phyloP scores from a whole-genome alignment of 2,113 vertebrate species.

The Epinephelus cyanopodus region DNA sequence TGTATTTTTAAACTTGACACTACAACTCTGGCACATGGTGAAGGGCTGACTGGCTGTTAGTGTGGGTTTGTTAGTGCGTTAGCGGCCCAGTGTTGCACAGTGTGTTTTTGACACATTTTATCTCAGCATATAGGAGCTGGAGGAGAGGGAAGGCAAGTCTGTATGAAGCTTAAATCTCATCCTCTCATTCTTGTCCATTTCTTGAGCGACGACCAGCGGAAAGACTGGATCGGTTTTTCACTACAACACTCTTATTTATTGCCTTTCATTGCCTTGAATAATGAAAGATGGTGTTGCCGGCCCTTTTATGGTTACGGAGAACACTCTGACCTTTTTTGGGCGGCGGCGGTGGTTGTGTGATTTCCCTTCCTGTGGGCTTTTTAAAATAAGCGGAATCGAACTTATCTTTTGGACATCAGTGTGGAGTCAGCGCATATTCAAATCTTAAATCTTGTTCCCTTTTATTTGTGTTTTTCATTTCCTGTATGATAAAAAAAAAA shows the following conservation, averaged over 20 bases:
- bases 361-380: slow-evolving; percentile 37
- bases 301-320: background rate
- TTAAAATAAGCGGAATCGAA: slow-evolving; percentile 44
- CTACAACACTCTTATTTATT: slow-evolving; percentile 57
- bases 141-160: slow-evolving; percentile 39
- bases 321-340: background rate
- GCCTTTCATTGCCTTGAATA: slow-evolving; percentile 71
- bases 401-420: slow-evolving; percentile 43
- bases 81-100: slow-evolving; percentile 45
- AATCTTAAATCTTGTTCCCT: slow-evolving; percentile 37
- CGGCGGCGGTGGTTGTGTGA: background rate
- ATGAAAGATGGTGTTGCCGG: slow-evolving; percentile 26
- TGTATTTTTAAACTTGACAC: slow-evolving; percentile 62
- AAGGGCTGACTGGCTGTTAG: slow-evolving; percentile 51
- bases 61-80: slow-evolving; percentile 40
- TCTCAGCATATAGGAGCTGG: slow-evolving; percentile 37
- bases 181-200: slow-evolving; percentile 12
- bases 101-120: slow-evolving; percentile 37
- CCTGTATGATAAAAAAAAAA: slow-evolving; percentile 50
- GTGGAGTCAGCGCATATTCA: slow-evolving; percentile 61
- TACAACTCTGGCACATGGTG: slow-evolving; percentile 59
- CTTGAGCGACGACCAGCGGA: slow-evolving; percentile 28
- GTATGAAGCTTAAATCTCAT: slow-evolving; percentile 16
- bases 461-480: slow-evolving; percentile 3
- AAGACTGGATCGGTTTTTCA: slow-evolving; percentile 37